Evolutionary conservation across 2,888 invertebrate genomes (phyloP), one percentile per base, ranked within the genome.

Genomic region (Cyrtodaria siliqua): DNA sequence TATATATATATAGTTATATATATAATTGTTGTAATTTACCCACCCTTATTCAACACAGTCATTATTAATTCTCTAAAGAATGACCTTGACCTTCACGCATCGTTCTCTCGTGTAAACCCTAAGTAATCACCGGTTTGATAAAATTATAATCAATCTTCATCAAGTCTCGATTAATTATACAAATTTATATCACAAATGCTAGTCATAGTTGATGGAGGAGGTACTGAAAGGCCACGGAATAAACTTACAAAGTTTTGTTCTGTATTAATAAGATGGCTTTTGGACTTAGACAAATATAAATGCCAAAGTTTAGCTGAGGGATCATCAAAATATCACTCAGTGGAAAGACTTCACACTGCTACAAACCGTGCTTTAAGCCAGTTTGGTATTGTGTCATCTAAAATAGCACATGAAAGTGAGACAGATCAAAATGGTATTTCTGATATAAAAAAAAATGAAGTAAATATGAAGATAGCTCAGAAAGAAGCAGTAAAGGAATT

Each of bases 131-230:
- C n/a, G n/a, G n/a, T n/a, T n/a, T n/a, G n/a, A n/a, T n/a, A n/a
- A n/a, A n/a, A n/a, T n/a, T n/a, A n/a, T n/a, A n/a, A n/a, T n/a
- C n/a, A n/a, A n/a, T n/a, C n/a, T n/a, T n/a, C n/a, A n/a, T n/a
- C n/a, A n/a, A n/a, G n/a, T n/a, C n/a, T n/a, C n/a, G n/a, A n/a
- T n/a, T n/a, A n/a, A n/a, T n/a, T n/a, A n/a, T n/a, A n/a, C n/a
- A n/a, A n/a, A n/a, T n/a, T n/a, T n/a, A n/a, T n/a, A n/a, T n/a
- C n/a, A n/a, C n/a, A 59, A 59, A 50, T 67, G n/a, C 1, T 59
- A n/a, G 38, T 62, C 20, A 70, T 55, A 29, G 70, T 62, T 44
- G 70, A 70, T 24, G 62, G 70, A 27, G 70, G 70, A 27, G 38
- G 62, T 14, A 60, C 60, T 61, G 68, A 68, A 60, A 2, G 68